Percentiles rank a stretch among this genome's conserved stretches.
phyloP scores from a whole-genome alignment of 2,888 invertebrate species.

The Drosophila neotestacea region DNA sequence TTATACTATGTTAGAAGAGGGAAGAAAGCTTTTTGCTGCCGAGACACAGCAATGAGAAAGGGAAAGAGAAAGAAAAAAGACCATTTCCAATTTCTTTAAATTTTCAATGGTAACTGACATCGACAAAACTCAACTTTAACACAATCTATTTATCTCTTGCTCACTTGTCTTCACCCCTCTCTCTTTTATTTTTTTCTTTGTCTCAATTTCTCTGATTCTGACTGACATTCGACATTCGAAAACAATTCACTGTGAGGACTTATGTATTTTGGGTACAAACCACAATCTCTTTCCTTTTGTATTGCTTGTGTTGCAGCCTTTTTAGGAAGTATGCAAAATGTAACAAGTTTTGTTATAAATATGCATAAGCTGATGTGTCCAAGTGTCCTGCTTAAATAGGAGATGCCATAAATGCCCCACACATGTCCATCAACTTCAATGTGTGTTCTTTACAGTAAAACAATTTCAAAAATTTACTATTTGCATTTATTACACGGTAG shows the following conservation, averaged over 20 bases:
- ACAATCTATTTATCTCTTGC: neutral
- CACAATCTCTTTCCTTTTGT: neutral
- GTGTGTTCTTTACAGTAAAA: slow-evolving; percentile 1
- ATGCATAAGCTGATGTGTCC: slow-evolving; percentile 64
- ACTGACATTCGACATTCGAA: neutral
- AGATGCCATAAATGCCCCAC: slow-evolving; percentile 59
- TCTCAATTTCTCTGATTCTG: neutral
- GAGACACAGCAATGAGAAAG: no score
- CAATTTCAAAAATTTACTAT: slow-evolving; percentile 30
- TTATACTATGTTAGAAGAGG: no score
- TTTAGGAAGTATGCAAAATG: slow-evolving; percentile 25
- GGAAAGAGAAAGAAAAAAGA: no score
- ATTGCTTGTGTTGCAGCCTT: neutral
- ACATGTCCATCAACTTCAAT: slow-evolving; percentile 68
- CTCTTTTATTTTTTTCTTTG: neutral
- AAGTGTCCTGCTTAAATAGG: slow-evolving; percentile 45
- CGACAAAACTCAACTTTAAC: slow-evolving; percentile 44
- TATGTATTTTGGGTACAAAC: neutral
- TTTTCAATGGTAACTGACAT: slow-evolving; percentile 55
- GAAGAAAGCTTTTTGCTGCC: no score
- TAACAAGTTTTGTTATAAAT: slow-evolving; percentile 68
- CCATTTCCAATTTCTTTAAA: slow-evolving; percentile 41
- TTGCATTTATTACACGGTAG: slow-evolving; percentile 46
- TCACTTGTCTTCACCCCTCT: neutral
- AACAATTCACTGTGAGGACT: slow-evolving; percentile 45